Conservation (phyloP, 2,113 vertebrate species). For the Actenoides hombroni region DNA sequence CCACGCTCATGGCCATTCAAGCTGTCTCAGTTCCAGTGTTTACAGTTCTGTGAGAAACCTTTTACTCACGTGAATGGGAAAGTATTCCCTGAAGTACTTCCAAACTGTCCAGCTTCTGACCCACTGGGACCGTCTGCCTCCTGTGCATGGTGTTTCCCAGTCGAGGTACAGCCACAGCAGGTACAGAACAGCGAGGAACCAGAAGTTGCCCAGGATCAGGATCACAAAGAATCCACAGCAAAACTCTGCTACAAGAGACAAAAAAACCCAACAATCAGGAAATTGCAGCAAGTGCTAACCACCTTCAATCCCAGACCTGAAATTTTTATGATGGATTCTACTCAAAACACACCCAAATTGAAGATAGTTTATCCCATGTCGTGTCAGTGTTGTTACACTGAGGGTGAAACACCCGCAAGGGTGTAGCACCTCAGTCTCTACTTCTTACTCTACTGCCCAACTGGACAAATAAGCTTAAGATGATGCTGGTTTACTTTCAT, state of each 20-base stretch:
- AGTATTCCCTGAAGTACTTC: conserved; percentile 90
- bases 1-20: neutral
- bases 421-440: neutral
- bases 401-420: neutral
- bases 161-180: conserved; percentile 89
- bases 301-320: neutral
- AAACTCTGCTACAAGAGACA: conserved; percentile 74
- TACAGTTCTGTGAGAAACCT: neutral
- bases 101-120: conserved; percentile 81
- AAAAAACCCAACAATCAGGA: neutral
- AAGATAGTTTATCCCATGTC: neutral
- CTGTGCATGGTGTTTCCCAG: conserved; percentile 81
- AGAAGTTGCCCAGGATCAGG: conserved; percentile 83
- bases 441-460: neutral
- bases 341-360: neutral
- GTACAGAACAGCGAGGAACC: conserved; percentile 84
- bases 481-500: neutral
- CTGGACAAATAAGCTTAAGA: neutral
- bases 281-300: neutral
- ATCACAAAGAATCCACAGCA: conserved; percentile 77
- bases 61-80: conserved; percentile 85
- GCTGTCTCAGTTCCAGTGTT: neutral
- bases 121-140: conserved; percentile 85
- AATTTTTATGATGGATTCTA: neutral
- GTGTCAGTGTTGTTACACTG: neutral